Evolutionary conservation across 2,888 invertebrate genomes (phyloP).

Genomic region (Lycophotia porphyrea): DNA sequence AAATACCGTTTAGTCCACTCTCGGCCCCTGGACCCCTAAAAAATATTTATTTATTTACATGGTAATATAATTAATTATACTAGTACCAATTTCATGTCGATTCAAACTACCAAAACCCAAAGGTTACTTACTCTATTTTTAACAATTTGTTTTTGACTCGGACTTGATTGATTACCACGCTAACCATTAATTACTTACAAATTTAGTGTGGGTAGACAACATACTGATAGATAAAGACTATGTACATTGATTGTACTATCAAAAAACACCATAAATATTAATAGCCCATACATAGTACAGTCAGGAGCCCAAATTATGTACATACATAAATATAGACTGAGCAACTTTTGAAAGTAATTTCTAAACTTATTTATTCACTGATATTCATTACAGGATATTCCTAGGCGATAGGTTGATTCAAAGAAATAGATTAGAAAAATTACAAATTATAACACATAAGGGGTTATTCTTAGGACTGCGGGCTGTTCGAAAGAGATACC

Average conservation of each 20-base stretch:
- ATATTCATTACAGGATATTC: not conserved
- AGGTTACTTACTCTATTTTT: slow-evolving; percentile 1
- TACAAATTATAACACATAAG: not conserved
- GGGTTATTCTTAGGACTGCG: not conserved
- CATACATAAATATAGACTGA: not conserved
- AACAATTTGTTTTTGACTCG: not conserved
- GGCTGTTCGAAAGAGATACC: no score
- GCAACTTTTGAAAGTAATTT: not conserved
- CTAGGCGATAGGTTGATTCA: not conserved
- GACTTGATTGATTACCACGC: slow-evolving; percentile 19
- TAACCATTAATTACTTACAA: slow-evolving; percentile 24
- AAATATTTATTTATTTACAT: no score
- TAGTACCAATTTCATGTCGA: no score
- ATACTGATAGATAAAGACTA: not conserved
- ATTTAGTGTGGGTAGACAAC: slow-evolving; percentile 21
- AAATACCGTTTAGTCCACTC: no score
- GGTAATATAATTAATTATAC: no score
- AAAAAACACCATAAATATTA: slow-evolving; percentile 14
- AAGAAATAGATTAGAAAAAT: not conserved
- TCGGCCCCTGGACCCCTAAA: no score
- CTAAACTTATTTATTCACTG: not conserved
- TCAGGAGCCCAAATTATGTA: not conserved
- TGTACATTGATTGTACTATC: slow-evolving; percentile 26
- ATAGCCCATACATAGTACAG: not conserved
- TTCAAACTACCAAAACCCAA: not conserved